Conservation (phyloP, 2,113 vertebrate genomes). For the Holacanthus passer region DNA sequence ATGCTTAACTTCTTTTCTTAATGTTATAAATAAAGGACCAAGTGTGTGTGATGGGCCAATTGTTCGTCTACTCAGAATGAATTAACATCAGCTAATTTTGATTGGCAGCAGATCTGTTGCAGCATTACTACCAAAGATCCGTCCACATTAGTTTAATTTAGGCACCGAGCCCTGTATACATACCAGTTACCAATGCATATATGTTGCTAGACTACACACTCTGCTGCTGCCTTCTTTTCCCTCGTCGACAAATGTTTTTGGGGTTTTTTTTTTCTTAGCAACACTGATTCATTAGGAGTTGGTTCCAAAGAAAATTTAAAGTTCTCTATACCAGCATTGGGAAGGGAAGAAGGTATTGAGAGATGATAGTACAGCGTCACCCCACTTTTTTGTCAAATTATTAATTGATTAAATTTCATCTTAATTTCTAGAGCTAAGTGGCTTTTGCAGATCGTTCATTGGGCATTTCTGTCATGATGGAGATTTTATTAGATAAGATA, state of each 20-base stretch:
- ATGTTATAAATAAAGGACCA: slow-evolving; percentile 12
- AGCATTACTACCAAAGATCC: background rate
- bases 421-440: slow-evolving; percentile 36
- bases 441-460: slow-evolving; percentile 41
- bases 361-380: background rate
- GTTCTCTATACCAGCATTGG: slow-evolving; percentile 23
- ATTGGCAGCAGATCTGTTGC: slow-evolving; percentile 8
- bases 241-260: background rate
- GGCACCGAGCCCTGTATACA: background rate
- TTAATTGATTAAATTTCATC: slow-evolving; percentile 45
- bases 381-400: slow-evolving; percentile 35
- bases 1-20: background rate
- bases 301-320: background rate
- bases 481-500: background rate
- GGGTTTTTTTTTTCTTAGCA: background rate
- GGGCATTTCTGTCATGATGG: background rate
- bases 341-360: slow-evolving; percentile 7
- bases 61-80: background rate
- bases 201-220: background rate
- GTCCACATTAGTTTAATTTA: background rate
- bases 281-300: slow-evolving; percentile 6
- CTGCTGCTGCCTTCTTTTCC: background rate
- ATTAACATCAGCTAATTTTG: background rate
- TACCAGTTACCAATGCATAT: background rate
- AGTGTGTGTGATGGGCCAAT: background rate